Conservation (phyloP, 2,797 vertebrate genomes). For the Scyliorhinus canicula region DNA sequence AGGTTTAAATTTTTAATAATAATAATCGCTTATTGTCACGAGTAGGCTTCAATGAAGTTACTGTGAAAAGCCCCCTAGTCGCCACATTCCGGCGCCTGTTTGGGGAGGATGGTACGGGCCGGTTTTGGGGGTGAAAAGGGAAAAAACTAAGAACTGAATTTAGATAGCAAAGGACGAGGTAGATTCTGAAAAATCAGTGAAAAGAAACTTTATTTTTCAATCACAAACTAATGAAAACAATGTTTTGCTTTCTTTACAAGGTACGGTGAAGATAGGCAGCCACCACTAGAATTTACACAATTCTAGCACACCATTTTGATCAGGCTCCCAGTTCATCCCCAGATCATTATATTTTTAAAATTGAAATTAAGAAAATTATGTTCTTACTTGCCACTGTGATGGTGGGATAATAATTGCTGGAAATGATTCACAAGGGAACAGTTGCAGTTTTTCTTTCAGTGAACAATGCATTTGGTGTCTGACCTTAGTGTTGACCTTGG, state of each 20-base stretch:
- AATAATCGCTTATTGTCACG: too few species aligned
- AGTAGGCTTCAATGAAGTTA: too few species aligned
- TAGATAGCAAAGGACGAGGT: background rate
- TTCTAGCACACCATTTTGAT: background rate
- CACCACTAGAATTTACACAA: background rate
- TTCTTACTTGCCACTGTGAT: background rate
- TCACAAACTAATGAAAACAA: background rate
- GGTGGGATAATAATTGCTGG: background rate
- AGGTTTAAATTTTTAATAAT: too few species aligned
- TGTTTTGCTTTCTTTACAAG: too few species aligned
- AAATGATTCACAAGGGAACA: background rate
- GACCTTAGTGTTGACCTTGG: background rate
- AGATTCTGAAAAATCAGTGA: background rate
- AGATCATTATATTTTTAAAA: background rate
- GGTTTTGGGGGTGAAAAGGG: background rate
- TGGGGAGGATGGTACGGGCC: too few species aligned
- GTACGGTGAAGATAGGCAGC: background rate
- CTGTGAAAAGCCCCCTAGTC: too few species aligned
- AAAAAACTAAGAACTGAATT: background rate
- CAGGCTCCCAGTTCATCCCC: background rate
- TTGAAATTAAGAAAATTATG: background rate
- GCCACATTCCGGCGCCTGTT: too few species aligned
- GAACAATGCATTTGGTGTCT: background rate
- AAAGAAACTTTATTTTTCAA: background rate
- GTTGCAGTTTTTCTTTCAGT: background rate